A percentile compares a stretch with the other conserved stretches of the same genome.
These are phyloP conservation scores for Rynchops niger DNA, from an alignment of 2,113 vertebrate species.

Conservation along the genomic window DNA sequence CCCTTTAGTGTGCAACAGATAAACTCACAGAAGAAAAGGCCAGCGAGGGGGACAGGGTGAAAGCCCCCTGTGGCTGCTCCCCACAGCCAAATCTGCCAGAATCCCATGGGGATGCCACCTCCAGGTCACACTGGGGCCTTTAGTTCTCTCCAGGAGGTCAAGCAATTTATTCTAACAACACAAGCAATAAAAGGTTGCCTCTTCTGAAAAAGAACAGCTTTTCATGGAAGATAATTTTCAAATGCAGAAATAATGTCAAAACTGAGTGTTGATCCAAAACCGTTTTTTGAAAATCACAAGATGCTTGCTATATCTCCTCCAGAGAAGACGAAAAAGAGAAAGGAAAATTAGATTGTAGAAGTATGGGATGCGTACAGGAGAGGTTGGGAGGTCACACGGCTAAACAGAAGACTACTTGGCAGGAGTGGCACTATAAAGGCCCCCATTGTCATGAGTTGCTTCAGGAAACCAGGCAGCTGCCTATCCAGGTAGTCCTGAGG, in stretches of 20 bases:
- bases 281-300: neutral
- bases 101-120: neutral
- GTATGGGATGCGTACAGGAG: neutral
- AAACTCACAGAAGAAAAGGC: neutral
- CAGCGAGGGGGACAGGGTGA: neutral
- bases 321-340: neutral
- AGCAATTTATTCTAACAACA: neutral
- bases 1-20: neutral
- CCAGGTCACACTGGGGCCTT: neutral
- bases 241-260: neutral
- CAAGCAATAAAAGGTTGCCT: neutral
- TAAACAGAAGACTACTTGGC: neutral
- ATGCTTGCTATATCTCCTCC: neutral
- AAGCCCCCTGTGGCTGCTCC: rapidly evolving
- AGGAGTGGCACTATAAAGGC: neutral
- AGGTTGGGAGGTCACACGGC: neutral
- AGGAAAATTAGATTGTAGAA: neutral
- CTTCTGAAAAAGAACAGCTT: neutral
- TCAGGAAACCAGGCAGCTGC: neutral
- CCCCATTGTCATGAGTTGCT: neutral
- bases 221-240: neutral
- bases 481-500: neutral
- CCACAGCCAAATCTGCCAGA: neutral
- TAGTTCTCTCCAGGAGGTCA: neutral
- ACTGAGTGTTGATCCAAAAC: neutral